Evolutionary conservation across 2,888 invertebrate genomes (phyloP).

Genomic region (Gerosis bhagava): DNA sequence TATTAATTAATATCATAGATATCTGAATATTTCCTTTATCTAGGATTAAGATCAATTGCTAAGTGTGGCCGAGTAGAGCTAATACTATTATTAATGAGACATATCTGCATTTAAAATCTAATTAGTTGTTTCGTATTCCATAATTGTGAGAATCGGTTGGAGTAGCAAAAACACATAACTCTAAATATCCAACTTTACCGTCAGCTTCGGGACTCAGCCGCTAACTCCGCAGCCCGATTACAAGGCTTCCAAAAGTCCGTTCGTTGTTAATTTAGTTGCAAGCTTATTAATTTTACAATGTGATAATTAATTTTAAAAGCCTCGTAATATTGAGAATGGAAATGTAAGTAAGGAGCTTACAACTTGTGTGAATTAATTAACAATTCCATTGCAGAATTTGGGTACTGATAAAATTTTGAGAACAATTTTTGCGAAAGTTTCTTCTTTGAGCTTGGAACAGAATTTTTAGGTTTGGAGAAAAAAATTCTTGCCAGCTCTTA

Average conservation of each 20-base stretch:
- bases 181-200: constrained; percentile 10
- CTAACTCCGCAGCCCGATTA: constrained; percentile 1
- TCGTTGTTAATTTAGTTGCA: constrained; percentile 3
- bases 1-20: no score
- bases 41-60: no score
- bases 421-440: constrained; percentile 11
- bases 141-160: neutral
- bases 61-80: no score
- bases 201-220: neutral
- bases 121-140: no score
- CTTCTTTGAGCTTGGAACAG: no score
- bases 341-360: constrained; percentile 34
- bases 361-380: constrained; percentile 26
- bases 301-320: constrained; percentile 21
- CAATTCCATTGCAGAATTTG: constrained; percentile 5
- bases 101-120: no score
- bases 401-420: neutral
- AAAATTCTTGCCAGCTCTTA: no score
- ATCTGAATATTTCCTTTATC: no score
- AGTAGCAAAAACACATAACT: constrained; percentile 4
- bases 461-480: no score
- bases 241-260: constrained; percentile 13
- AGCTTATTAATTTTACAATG: constrained; percentile 20
- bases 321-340: constrained; percentile 14
- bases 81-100: no score